Evolutionary conservation across 1,140 invertebrate genomes (phyloP), one percentile per base, ranked within the genome.

Genomic region (Trichonephila clavata): DNA sequence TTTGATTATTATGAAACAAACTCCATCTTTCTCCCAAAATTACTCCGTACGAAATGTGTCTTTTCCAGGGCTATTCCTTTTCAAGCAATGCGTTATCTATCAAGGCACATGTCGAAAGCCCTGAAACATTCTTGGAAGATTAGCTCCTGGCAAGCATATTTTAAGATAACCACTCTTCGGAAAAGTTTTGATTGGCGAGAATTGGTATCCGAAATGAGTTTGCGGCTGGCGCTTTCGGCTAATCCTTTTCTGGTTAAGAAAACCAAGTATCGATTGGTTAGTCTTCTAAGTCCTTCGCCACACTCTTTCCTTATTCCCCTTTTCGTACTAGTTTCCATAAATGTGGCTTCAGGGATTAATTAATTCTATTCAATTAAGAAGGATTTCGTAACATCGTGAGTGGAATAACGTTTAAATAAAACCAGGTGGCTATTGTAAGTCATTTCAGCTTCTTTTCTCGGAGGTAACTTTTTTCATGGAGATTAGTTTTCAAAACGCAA

Each of bases 361-460:
- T 89, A 89, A 89, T 89, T 89, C 87, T 89, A 89, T 89, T 89
- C 87, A 89, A 89, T 89, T 89, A 89, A 68, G 65, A 57, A 77
- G 87, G 87, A 89, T 89, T 89, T 89, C 61, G 63, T 13, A 8
- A 50, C n/a, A n/a, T 13, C 63, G 63, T 89, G 87, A n/a, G 43
- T 39, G n/a, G 63, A 18, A 77, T 57, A 57, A 65, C 57, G 21
- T 89, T 50, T 89, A 71, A 57, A 57, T 24, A 57, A 89, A 89
- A 77, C 63, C 86, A 61, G 61, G 86, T 61, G 59, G 86, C 59
- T 39, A 87, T 87, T 43, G 86, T 61, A 87, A 87, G 59, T 63
- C 59, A 57, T 63, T 87, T 63, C 61, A 43, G 21, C 59, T 87
- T 87, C 50, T 84, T 57, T 84, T 84, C 18, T 16, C 16, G 32